These are phyloP conservation scores for Cranoglanis bouderius DNA, from an alignment of 2,113 vertebrate species.

Conservation along the genomic window DNA sequence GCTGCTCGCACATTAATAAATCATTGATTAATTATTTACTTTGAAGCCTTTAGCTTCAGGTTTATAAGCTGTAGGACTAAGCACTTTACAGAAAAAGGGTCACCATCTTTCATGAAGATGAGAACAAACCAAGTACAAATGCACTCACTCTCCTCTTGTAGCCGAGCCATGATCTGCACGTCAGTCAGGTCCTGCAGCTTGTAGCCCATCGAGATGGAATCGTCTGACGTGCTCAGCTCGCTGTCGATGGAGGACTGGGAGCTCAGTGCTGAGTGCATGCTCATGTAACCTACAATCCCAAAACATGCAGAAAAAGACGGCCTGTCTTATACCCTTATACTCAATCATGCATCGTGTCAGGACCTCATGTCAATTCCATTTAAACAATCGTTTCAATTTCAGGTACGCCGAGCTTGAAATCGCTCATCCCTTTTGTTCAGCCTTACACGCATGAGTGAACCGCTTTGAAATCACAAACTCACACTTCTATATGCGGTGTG, in stretches of 20 bases:
- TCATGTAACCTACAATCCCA: conserved; percentile 72
- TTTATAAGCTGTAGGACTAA: neutral
- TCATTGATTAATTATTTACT: neutral
- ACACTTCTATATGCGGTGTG: neutral
- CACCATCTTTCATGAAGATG: neutral
- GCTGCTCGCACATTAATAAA: neutral
- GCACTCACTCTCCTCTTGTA: conserved; percentile 88
- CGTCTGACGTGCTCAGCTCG: conserved; percentile 88
- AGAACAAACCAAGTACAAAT: neutral
- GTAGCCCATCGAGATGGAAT: conserved; percentile 93
- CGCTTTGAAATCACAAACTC: neutral
- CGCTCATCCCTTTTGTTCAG: no score
- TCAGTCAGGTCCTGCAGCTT: conserved; percentile 93
- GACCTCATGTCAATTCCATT: neutral
- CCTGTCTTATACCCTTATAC: conserved; percentile 10
- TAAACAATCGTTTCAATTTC: neutral
- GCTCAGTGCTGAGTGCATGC: conserved; percentile 81
- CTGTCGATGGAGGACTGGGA: conserved; percentile 92
- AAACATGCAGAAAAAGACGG: conserved; percentile 5
- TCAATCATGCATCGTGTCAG: neutral
- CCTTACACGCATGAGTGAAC: neutral
- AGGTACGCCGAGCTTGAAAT: neutral
- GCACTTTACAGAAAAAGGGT: neutral
- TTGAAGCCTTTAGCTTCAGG: neutral
- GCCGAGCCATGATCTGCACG: conserved; percentile 91